Conservation (phyloP, 2,797 vertebrate genomes). For the Scomberomorus guttatus region DNA sequence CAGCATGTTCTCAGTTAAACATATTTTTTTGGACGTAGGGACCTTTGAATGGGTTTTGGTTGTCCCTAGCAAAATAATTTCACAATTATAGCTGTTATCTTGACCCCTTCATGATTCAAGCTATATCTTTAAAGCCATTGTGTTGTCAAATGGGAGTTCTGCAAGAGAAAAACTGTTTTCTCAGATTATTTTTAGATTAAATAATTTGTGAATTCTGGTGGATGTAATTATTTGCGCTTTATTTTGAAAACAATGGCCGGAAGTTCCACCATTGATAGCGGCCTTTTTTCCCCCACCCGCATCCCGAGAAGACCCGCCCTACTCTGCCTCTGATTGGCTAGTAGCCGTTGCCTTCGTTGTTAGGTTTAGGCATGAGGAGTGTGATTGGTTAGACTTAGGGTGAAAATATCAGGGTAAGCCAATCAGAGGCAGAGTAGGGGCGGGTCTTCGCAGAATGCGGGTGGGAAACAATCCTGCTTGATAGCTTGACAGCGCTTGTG, state of each 20-base stretch:
- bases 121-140: background rate
- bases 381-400: too few species aligned
- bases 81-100: background rate
- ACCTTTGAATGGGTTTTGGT: background rate
- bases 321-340: too few species aligned
- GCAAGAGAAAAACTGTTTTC: background rate
- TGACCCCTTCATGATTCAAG: background rate
- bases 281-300: background rate
- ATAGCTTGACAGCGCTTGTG: background rate
- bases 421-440: too few species aligned
- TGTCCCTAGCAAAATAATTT: background rate
- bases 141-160: background rate
- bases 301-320: too few species aligned
- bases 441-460: too few species aligned
- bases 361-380: too few species aligned
- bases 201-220: background rate
- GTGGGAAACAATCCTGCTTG: too few species aligned
- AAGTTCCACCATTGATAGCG: conserved; percentile 18
- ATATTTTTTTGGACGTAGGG: background rate
- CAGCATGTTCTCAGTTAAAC: background rate
- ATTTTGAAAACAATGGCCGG: conserved; percentile 44
- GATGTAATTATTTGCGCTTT: conserved; percentile 11
- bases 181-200: background rate
- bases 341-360: too few species aligned
- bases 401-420: too few species aligned